Evolutionary conservation across 92 coral and sea anemone genomes (phyloP).

Genomic region (Pocillopora meandrina): DNA sequence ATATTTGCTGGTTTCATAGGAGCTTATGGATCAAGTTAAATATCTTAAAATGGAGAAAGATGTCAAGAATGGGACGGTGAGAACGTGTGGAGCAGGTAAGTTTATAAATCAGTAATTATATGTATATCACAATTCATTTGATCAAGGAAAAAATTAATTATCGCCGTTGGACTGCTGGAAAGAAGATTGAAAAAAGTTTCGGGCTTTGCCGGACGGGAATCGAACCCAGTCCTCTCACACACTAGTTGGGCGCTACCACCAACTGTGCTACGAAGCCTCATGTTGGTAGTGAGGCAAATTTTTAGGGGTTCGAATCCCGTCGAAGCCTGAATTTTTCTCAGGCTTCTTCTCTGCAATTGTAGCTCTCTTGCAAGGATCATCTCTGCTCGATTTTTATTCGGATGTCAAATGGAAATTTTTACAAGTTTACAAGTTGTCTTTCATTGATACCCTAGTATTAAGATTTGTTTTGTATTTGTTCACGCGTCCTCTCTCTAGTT

Average conservation of each 20-base stretch:
- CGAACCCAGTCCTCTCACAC: too few species aligned
- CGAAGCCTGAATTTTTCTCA: too few species aligned
- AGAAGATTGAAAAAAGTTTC: too few species aligned
- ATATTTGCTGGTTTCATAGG: slow-evolving; percentile 52
- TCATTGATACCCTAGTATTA: too few species aligned
- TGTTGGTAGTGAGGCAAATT: too few species aligned
- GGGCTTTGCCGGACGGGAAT: too few species aligned
- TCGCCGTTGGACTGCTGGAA: not conserved
- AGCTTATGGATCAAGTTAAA: slow-evolving; percentile 88
- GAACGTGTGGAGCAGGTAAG: slow-evolving; percentile 66
- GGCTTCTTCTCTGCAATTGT: too few species aligned
- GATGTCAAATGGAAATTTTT: not conserved
- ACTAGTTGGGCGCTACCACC: too few species aligned
- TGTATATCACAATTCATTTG: not conserved
- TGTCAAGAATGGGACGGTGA: slow-evolving; percentile 70
- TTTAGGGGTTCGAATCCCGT: too few species aligned
- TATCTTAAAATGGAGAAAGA: slow-evolving; percentile 85
- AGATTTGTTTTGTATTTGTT: not conserved
- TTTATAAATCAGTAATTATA: not conserved
- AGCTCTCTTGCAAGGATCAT: too few species aligned
- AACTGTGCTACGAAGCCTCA: too few species aligned
- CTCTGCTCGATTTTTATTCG: too few species aligned
- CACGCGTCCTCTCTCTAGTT: slow-evolving; percentile 7
- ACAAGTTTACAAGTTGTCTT: not conserved
- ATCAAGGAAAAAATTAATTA: not conserved